Evolutionary conservation across 2,113 vertebrate genomes (phyloP), one percentile per base, ranked within the genome.

Genomic region (Canis aureus): DNA sequence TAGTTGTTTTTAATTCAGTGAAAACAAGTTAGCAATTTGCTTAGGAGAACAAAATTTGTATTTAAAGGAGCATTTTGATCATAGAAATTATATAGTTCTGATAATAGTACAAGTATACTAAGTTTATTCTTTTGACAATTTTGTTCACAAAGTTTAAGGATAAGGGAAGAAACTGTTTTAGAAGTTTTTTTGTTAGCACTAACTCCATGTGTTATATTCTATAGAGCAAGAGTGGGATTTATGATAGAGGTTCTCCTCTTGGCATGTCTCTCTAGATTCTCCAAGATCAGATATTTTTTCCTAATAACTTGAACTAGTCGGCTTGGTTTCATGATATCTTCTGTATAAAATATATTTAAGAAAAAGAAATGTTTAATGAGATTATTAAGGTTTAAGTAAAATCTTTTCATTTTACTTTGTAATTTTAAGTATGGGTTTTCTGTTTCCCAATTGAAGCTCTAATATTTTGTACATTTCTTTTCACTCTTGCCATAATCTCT

Each of bases 141-240:
- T 97, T 98, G 97, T 96, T 98, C 89, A 92, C 67, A 97, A 97
- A 98, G 88, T 89, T 97, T 97, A 98, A 98, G 97, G 97, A 97
- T 98, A 97, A 97, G 96, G 83, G 97, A 98, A 97, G 96, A 98
- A 97, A 96, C 96, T 97, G 69, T 95, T 98, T 74, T 94, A 97
- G 62, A 98, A 97, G 92, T 98, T 98, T 98, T 66, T 6, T 43
- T 98, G 96, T 94, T 96, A 98, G 95, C 97, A 95, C 96, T 97
- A 98, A 98, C 98, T 95, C 96, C 84, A 60, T 96, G 69, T 97
- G 94, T 98, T 98, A 93, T 95, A 86, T 97, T 94, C 97, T 97
- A 98, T 95, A 97, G 94, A 97, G 97, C 15, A 90, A 97, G 79
- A 98, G 95, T 95, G 97, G 96, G 96, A 98, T 91, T 98, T 98